Evolutionary conservation across 2,888 invertebrate species (phyloP).

Genomic region (Spicauda simplicius): DNA sequence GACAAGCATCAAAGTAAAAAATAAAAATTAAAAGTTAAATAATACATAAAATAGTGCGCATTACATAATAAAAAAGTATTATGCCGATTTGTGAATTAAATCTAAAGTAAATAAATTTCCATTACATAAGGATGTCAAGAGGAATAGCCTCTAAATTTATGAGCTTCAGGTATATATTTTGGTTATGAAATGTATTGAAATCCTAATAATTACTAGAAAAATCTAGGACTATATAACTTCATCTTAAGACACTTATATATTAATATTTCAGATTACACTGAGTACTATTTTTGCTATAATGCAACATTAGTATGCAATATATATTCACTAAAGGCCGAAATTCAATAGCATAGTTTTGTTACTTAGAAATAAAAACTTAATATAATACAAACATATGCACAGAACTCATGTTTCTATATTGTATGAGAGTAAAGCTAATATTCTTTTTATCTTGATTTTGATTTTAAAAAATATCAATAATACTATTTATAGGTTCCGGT

Average conservation of each 20-base stretch:
- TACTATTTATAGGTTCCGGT: background rate
- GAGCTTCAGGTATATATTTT: background rate
- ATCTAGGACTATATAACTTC: background rate
- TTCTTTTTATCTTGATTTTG: too few species aligned
- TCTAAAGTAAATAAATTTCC: background rate
- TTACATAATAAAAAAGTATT: background rate
- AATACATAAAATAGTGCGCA: too few species aligned
- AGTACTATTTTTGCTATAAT: background rate
- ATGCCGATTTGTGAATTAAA: constrained; percentile 11
- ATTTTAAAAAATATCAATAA: too few species aligned
- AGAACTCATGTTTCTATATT: background rate
- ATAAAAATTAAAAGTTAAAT: too few species aligned
- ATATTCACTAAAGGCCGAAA: background rate
- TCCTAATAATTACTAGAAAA: background rate
- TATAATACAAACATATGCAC: background rate
- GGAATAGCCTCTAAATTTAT: background rate
- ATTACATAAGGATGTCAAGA: background rate
- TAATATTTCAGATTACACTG: background rate
- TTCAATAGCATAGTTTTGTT: background rate
- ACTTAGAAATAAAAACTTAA: background rate
- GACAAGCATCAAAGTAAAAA: too few species aligned
- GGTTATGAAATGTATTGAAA: background rate
- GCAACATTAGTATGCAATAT: background rate
- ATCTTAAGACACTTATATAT: background rate
- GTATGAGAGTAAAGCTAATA: too few species aligned